A percentile compares a stretch with the other conserved stretches of the same genome.
Conservation (phyloP, 2,888 invertebrate species). For the Acanthosepion lycidas region DNA sequence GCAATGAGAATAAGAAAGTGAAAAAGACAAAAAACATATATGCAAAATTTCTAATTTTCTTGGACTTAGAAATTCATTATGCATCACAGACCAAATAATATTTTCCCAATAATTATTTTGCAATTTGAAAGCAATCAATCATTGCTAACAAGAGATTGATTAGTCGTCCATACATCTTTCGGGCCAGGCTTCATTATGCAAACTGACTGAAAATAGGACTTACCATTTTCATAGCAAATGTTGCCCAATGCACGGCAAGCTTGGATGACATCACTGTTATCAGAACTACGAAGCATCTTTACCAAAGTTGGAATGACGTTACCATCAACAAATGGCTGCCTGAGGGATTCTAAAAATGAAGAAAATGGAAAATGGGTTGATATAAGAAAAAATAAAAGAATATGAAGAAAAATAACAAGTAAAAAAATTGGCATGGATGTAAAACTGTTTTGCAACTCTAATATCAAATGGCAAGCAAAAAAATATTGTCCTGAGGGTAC, state of each 20-base stretch:
- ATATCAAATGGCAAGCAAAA: no score
- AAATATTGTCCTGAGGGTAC: no score
- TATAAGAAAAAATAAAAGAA: neutral
- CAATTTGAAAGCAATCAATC: neutral
- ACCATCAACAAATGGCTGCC: slow-evolving; percentile 79
- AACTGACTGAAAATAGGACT: slow-evolving; percentile 56
- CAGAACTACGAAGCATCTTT: slow-evolving; percentile 62
- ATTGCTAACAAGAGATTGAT: neutral
- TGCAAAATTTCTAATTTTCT: no score
- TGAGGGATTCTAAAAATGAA: slow-evolving; percentile 79
- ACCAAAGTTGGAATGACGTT: slow-evolving; percentile 70
- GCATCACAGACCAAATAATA: no score
- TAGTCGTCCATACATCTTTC: neutral
- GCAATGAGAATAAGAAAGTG: no score
- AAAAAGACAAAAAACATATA: no score
- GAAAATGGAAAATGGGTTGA: slow-evolving; percentile 36
- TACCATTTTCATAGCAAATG: slow-evolving; percentile 90
- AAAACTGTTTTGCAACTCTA: no score
- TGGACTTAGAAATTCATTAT: no score
- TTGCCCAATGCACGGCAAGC: slow-evolving; percentile 89
- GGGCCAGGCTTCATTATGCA: no score
- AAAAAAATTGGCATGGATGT: no score
- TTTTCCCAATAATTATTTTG: neutral
- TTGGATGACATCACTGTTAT: slow-evolving; percentile 79
- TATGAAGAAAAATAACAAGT: neutral